phyloP scores from a whole-genome alignment of 2,888 invertebrate species.

The Pycnomerus fuliginosus region DNA sequence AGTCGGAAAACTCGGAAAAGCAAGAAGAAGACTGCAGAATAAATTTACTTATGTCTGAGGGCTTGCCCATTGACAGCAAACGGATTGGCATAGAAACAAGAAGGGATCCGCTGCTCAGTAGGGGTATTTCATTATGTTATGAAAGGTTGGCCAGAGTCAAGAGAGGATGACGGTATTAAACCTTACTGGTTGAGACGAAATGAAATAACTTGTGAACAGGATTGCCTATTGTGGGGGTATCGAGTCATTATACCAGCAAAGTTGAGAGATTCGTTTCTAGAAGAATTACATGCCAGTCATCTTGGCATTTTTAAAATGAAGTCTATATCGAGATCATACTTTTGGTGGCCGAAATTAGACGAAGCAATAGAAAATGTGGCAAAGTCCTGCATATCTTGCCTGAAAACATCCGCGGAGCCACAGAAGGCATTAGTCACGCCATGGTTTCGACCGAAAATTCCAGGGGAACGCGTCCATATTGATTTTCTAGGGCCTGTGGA shows the following conservation, averaged over 20 bases:
- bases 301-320: neutral
- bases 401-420: conserved; percentile 1
- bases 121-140: conserved; percentile 6
- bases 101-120: conserved; percentile 3
- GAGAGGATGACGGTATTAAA: conserved; percentile 4
- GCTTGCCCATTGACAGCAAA: conserved; percentile 7
- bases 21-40: conserved; percentile 5
- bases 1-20: conserved; percentile 1
- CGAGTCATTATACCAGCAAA: conserved; percentile 9
- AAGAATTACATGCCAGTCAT: conserved; percentile 1
- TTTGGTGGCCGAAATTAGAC: neutral
- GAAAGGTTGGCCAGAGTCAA: conserved; percentile 4
- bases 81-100: conserved; percentile 1
- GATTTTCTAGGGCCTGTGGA: neutral
- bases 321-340: neutral
- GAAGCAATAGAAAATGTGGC: neutral
- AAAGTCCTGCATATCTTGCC: neutral
- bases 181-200: conserved; percentile 7
- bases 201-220: conserved; percentile 10
- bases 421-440: neutral
- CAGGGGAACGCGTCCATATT: neutral
- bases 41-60: conserved; percentile 3
- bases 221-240: conserved; percentile 9
- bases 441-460: neutral
- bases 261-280: conserved; percentile 5